Evolutionary conservation across 2,113 vertebrate genomes (phyloP).

Genomic region (Blennius ocellaris): DNA sequence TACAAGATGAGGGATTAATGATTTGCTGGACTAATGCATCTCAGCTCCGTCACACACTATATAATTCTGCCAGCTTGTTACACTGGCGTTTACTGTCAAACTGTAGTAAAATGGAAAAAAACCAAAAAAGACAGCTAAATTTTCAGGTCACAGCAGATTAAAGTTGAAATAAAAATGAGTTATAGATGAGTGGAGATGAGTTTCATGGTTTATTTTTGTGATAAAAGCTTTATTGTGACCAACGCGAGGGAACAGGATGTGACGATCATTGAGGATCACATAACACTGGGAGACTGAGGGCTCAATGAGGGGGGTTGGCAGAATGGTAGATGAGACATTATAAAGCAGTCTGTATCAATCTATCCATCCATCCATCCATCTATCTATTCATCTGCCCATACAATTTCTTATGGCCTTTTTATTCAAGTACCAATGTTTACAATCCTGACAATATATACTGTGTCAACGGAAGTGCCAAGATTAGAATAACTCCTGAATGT

Average conservation of each 20-base stretch:
- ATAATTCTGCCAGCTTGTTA: constrained; percentile 5
- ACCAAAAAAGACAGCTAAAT: neutral
- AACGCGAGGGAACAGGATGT: constrained; percentile 8
- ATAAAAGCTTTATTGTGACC: constrained; percentile 15
- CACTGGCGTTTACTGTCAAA: constrained; percentile 12
- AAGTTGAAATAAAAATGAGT: constrained; percentile 24
- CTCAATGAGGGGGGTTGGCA: no score
- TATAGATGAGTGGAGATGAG: no score
- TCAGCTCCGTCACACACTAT: neutral
- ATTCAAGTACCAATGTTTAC: no score
- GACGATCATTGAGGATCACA: constrained; percentile 13
- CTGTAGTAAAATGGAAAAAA: constrained; percentile 4
- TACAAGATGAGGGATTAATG: constrained; percentile 14
- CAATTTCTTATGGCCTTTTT: no score
- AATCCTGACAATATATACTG: no score
- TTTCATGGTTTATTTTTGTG: constrained; percentile 14
- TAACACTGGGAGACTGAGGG: neutral
- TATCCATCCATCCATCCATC: no score
- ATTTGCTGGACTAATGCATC: constrained; percentile 3
- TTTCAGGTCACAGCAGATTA: constrained; percentile 11
- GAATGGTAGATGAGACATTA: no score
- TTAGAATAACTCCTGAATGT: no score
- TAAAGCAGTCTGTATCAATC: no score
- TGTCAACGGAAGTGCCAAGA: no score
- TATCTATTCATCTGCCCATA: no score